Evolutionary conservation across 1,140 invertebrate species (phyloP), one percentile per base, ranked within the genome.

Genomic region (Euwallacea similis): DNA sequence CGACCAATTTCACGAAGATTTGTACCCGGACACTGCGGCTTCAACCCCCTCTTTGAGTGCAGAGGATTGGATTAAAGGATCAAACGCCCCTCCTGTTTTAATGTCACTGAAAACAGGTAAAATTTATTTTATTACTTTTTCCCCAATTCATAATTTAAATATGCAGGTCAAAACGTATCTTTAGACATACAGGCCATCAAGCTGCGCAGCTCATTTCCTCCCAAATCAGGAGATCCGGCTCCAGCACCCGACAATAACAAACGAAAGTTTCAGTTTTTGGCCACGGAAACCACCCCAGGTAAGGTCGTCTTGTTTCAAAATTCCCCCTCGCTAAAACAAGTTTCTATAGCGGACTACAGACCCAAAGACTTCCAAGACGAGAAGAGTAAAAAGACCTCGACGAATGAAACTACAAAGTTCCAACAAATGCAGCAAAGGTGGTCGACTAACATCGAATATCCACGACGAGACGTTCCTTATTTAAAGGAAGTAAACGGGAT

Each of bases 1-100:
- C 15, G 85, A 87, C 75, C 85, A 86, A 66, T 88, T 87, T 74
- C 86, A 88, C 87, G 92, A 93, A 77, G 96, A 98, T 83, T 83
- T 98, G 42, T 98, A 94, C 83, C 96, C 96, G 0, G 94, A 97
- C 76, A 98, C 96, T 6, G 87, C 89, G 7, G 91, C 93, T 66
- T 89, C 90, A 1, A 89, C 89, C 67, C 92, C 95, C 0, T 90
- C 93, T 6, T 81, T 97, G 2, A 88, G 89, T n/a, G 91, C 94
- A 9, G 88, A 90, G 71, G 94, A 97, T 80, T 97, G 95, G 94
- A 87, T 94, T 42, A 88, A 85, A 76, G 95, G 95, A 4, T 88
- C 91, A 75, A 95, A 95, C 79, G 87, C 88, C 63, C 87, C 88
- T 53, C 95, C 94, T 0, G 83, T 95, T 56, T 83, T 96, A 9